These are phyloP conservation scores for Hedychridium roseum DNA, from an alignment of 2,888 invertebrate genomes.

Conservation along the genomic window DNA sequence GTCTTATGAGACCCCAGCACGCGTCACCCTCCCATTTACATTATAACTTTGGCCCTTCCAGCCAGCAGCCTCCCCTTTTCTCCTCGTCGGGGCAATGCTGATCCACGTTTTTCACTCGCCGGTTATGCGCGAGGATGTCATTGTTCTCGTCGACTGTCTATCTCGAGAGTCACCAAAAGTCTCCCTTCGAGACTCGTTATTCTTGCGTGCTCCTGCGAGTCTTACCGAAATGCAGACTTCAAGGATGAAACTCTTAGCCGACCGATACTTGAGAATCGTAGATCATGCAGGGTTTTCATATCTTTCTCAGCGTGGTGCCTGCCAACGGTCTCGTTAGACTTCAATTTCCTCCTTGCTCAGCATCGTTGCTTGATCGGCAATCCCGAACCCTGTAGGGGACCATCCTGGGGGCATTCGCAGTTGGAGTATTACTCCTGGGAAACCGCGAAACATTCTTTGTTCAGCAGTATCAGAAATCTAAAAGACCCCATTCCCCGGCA, in stretches of 20 bases:
- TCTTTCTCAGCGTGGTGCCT: conserved; percentile 31
- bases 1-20: conserved; percentile 31
- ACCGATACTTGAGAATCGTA: too few species aligned
- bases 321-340: not conserved
- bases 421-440: too few species aligned
- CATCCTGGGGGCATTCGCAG: too few species aligned
- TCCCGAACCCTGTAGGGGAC: conserved; percentile 18
- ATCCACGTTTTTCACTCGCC: conserved; percentile 28
- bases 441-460: too few species aligned
- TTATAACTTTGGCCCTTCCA: conserved; percentile 28
- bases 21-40: conserved; percentile 40
- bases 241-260: too few species aligned
- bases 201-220: not conserved
- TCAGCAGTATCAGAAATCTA: too few species aligned
- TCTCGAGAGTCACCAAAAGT: too few species aligned
- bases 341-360: conserved; percentile 5
- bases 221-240: not conserved
- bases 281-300: conserved; percentile 24
- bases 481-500: too few species aligned
- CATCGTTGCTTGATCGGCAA: too few species aligned
- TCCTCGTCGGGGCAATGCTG: conserved; percentile 21
- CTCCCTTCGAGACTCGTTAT: too few species aligned
- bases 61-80: conserved; percentile 14
- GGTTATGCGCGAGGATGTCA: conserved; percentile 28
- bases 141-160: conserved; percentile 47